These are phyloP conservation scores for Cichlasoma orientale DNA, from an alignment of 2,797 vertebrate species.

Conservation along the genomic window DNA sequence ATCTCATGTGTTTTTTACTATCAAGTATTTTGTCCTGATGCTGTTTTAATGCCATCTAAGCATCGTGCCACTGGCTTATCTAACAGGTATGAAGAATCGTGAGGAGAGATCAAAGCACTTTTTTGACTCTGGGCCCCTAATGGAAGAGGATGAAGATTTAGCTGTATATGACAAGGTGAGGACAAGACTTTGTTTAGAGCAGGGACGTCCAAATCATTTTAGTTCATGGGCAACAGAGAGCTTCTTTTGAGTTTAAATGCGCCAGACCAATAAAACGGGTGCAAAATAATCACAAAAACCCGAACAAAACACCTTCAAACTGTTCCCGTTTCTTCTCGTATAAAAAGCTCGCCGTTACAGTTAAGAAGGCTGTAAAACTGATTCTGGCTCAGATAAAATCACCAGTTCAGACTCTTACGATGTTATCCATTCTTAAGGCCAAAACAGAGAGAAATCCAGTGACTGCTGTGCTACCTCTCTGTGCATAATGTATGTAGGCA, in stretches of 20 bases:
- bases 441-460: background rate
- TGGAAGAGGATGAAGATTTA: conserved; percentile 93
- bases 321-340: background rate
- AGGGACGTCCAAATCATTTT: no score
- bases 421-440: background rate
- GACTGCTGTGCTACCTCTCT: background rate
- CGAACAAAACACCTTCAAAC: background rate
- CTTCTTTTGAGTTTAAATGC: background rate
- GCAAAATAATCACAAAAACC: background rate
- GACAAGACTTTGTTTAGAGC: no score
- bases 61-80: conserved; percentile 27
- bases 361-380: background rate
- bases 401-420: background rate
- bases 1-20: background rate
- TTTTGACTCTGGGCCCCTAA: conserved; percentile 94
- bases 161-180: conserved; percentile 91
- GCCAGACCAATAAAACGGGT: background rate
- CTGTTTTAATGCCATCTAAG: background rate
- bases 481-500: background rate
- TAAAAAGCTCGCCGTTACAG: no score
- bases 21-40: background rate
- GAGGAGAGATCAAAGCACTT: conserved; percentile 98
- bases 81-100: conserved; percentile 95
- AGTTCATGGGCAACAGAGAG: background rate
- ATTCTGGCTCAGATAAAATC: background rate